Conservation (phyloP, 2,113 vertebrate species). For the Willisornis vidua region DNA sequence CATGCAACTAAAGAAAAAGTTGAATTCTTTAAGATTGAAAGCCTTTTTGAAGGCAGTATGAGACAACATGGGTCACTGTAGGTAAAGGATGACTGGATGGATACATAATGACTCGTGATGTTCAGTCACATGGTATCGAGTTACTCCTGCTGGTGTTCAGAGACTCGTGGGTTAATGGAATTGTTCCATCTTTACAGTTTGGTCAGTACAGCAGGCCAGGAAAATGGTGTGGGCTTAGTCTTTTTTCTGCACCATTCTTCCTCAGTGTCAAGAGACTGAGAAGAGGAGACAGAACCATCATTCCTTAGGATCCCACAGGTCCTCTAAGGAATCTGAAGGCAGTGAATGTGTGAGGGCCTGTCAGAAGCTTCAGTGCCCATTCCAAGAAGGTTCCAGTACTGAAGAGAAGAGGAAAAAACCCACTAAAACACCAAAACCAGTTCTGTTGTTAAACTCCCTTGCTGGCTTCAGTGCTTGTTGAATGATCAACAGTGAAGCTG, state of each 20-base stretch:
- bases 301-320: constrained; percentile 50
- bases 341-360: constrained; percentile 35
- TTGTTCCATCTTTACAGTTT: constrained; percentile 23
- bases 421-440: background rate
- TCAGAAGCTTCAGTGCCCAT: constrained; percentile 6
- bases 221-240: constrained; percentile 45
- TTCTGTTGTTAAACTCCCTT: background rate
- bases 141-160: background rate
- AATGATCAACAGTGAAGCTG: background rate
- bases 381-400: background rate
- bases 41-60: background rate
- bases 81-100: background rate
- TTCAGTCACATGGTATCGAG: background rate
- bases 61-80: background rate
- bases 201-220: constrained; percentile 20
- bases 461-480: background rate
- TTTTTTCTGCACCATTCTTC: constrained; percentile 57
- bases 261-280: constrained; percentile 60
- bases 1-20: background rate
- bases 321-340: constrained; percentile 28
- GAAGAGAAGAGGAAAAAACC: background rate
- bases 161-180: background rate
- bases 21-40: background rate
- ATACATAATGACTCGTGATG: background rate
- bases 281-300: constrained; percentile 49